These are phyloP conservation scores for Thelaira solivaga DNA, from an alignment of 2,888 invertebrate species.

Conservation along the genomic window DNA sequence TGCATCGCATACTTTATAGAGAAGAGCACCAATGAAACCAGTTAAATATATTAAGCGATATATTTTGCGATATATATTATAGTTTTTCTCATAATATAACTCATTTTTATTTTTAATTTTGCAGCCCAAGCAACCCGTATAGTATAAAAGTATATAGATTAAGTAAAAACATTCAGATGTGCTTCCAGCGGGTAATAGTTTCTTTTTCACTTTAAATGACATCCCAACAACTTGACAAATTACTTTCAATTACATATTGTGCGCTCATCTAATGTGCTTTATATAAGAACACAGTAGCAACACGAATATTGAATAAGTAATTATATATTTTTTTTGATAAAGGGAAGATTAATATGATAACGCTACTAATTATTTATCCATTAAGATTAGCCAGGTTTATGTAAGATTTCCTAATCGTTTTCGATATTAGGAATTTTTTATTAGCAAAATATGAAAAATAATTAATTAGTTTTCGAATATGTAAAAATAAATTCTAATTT, in stretches of 20 bases:
- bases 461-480: too few relatives aligned
- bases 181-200: slow-evolving; percentile 12
- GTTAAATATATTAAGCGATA: slow-evolving; percentile 53
- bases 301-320: too few relatives aligned
- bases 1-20: slow-evolving; percentile 63
- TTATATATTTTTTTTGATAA: too few relatives aligned
- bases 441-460: too few relatives aligned
- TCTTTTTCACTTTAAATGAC: neutral
- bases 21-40: slow-evolving; percentile 65
- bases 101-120: slow-evolving; percentile 40
- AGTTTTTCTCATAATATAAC: slow-evolving; percentile 15
- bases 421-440: too few relatives aligned
- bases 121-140: slow-evolving; percentile 67
- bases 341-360: too few relatives aligned
- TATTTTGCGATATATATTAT: slow-evolving; percentile 49
- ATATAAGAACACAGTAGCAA: neutral
- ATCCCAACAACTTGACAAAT: neutral
- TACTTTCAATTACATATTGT: neutral
- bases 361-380: too few relatives aligned
- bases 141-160: slow-evolving; percentile 66
- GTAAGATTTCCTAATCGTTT: too few relatives aligned
- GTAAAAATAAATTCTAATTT: too few relatives aligned
- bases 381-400: too few relatives aligned
- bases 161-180: slow-evolving; percentile 66
- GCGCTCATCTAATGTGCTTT: neutral